phyloP scores from a whole-genome alignment of 92 coral and sea anemone species.

The Epizoanthus fatuus region DNA sequence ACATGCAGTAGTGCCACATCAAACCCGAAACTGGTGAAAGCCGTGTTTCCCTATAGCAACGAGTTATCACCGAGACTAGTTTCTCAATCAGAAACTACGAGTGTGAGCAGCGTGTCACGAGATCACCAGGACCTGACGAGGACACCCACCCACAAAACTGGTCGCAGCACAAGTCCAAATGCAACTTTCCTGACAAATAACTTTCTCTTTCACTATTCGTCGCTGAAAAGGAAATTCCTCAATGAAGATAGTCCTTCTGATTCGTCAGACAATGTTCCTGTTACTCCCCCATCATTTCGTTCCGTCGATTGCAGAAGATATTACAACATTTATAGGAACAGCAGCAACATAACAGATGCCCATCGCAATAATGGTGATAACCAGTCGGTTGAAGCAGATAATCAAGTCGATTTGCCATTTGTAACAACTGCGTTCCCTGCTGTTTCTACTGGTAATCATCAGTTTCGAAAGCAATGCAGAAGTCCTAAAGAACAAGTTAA shows the following conservation, averaged over 20 bases:
- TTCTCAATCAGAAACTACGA: background rate
- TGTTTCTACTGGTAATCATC: background rate
- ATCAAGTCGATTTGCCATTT: background rate
- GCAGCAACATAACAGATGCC: too few relatives aligned
- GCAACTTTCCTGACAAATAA: background rate
- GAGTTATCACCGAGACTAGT: background rate
- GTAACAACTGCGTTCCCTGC: background rate
- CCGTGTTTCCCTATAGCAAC: background rate
- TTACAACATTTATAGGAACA: too few relatives aligned
- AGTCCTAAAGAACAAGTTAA: too few relatives aligned
- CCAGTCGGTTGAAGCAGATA: too few relatives aligned
- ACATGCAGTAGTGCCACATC: background rate
- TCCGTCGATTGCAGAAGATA: too few relatives aligned
- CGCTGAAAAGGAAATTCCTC: background rate
- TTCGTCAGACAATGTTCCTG: background rate
- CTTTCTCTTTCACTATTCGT: conserved; percentile 7
- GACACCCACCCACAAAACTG: background rate
- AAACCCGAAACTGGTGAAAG: background rate
- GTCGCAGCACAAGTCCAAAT: background rate
- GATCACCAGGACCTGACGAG: background rate
- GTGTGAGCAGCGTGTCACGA: background rate
- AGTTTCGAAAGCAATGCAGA: background rate
- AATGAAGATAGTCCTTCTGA: background rate
- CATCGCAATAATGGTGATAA: too few relatives aligned
- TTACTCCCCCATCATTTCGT: background rate